Conservation (phyloP, 1,140 invertebrate species). For the Chrysomallon squamiferum region DNA sequence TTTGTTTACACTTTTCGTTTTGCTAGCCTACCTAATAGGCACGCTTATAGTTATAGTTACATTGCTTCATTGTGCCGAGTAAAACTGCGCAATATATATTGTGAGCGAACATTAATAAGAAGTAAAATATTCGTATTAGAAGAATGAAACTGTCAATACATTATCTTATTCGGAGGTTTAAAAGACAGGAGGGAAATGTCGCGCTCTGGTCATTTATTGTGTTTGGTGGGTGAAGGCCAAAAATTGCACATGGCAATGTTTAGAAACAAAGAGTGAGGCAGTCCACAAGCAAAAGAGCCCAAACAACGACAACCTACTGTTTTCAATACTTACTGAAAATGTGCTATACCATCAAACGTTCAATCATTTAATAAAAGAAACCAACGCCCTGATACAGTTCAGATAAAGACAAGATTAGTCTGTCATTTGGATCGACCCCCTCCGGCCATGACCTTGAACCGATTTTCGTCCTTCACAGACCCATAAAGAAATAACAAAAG, state of each 20-base stretch:
- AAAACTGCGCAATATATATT: too few relatives aligned
- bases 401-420: background rate
- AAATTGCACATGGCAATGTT: slow-evolving; percentile 4
- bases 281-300: background rate
- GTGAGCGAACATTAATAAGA: too few relatives aligned
- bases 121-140: too few relatives aligned
- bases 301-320: background rate
- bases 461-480: slow-evolving; percentile 4
- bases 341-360: background rate
- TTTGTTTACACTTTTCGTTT: too few relatives aligned
- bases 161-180: background rate
- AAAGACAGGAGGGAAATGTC: background rate
- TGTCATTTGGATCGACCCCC: slow-evolving; percentile 4
- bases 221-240: background rate
- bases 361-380: background rate
- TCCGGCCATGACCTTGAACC: slow-evolving; percentile 9
- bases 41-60: too few relatives aligned
- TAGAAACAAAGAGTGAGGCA: background rate
- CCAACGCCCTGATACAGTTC: background rate
- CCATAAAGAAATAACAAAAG: too few relatives aligned
- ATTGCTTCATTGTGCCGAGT: too few relatives aligned
- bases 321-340: slow-evolving; percentile 2
- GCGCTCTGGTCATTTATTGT: background rate
- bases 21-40: too few relatives aligned
- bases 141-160: background rate